A percentile compares a stretch with the other conserved stretches of the same genome.
phyloP scores from a whole-genome alignment of 2,113 vertebrate genomes.

The Antennarius striatus region DNA sequence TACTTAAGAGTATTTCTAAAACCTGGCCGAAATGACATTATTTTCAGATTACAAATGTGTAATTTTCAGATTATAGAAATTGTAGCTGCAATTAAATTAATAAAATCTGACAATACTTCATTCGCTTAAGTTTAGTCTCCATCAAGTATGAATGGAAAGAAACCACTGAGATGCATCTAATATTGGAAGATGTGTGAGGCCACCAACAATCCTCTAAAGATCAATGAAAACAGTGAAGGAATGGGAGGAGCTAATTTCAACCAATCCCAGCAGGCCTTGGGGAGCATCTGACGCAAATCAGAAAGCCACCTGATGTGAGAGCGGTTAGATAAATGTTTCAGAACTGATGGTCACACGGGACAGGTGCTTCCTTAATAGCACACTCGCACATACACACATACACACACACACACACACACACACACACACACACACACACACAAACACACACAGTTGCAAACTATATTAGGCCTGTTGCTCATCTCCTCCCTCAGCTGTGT shows the following conservation, averaged over 20 bases:
- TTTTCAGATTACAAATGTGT: no score
- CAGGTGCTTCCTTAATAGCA: slow-evolving; percentile 81
- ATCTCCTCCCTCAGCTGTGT: slow-evolving; percentile 77
- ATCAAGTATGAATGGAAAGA: not conserved
- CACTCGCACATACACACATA: slow-evolving; percentile 45
- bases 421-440: slow-evolving; percentile 20
- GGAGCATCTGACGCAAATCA: slow-evolving; percentile 80
- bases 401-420: slow-evolving; percentile 30
- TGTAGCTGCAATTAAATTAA: not conserved
- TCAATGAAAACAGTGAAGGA: slow-evolving; percentile 70
- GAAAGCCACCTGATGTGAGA: slow-evolving; percentile 85
- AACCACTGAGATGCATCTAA: not conserved
- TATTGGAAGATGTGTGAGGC: slow-evolving; percentile 31
- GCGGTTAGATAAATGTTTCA: slow-evolving; percentile 80
- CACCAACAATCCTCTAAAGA: slow-evolving; percentile 62
- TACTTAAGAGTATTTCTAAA: no score
- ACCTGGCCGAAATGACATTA: no score
- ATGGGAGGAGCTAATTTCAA: slow-evolving; percentile 61
- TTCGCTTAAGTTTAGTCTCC: not conserved
- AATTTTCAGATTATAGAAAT: not conserved
- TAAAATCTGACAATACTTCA: not conserved
- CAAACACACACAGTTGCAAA: slow-evolving; percentile 53
- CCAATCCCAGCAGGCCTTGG: slow-evolving; percentile 68
- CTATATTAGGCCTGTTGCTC: slow-evolving; percentile 70
- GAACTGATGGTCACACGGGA: slow-evolving; percentile 71